phyloP scores from a whole-genome alignment of 2,797 vertebrate genomes.

The Clarias laeviceps region DNA sequence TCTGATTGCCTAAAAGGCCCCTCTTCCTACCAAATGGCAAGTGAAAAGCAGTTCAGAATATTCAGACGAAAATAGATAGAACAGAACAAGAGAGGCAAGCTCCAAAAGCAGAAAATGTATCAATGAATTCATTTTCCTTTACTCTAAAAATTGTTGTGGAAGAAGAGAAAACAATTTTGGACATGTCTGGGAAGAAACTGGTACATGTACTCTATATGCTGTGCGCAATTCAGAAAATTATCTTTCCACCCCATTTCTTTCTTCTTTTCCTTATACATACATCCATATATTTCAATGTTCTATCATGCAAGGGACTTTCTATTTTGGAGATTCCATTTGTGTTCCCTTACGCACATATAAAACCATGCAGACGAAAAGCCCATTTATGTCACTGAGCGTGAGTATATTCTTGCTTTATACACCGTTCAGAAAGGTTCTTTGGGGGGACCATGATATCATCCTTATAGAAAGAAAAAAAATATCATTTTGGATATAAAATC shows the following conservation, averaged over 20 bases:
- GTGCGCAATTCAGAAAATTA: background rate
- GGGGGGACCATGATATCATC: background rate
- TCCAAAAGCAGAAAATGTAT: background rate
- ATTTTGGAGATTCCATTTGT: conserved; percentile 1
- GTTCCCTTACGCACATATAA: background rate
- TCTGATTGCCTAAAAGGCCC: background rate
- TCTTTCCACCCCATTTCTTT: background rate
- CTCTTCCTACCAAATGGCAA: background rate
- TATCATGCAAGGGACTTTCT: conserved; percentile 5
- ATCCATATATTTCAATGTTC: background rate
- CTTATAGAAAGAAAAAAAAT: background rate
- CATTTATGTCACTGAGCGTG: background rate
- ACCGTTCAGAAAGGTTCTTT: background rate
- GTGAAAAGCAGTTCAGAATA: background rate
- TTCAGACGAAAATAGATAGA: background rate
- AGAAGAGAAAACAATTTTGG: background rate
- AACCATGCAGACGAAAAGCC: background rate
- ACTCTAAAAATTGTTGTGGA: background rate
- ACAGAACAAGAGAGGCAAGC: background rate
- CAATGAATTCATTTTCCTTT: background rate
- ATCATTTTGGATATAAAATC: background rate
- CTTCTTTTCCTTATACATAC: background rate
- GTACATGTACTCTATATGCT: background rate
- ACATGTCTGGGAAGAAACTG: background rate
- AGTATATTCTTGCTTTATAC: background rate